Evolutionary conservation across 2,888 invertebrate genomes (phyloP).

Genomic region (Xanthorhoe designata): DNA sequence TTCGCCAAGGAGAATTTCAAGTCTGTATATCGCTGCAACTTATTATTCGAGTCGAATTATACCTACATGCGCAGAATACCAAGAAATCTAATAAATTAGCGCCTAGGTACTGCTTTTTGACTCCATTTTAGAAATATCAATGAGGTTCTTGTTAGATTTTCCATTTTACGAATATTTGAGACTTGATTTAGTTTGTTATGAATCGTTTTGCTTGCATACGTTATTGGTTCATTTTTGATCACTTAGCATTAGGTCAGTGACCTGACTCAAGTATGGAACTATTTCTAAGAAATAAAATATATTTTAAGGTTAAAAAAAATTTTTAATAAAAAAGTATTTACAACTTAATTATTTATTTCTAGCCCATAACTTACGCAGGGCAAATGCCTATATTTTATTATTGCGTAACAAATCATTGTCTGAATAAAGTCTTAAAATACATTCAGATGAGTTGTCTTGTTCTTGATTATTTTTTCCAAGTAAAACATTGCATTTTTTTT

Average conservation of each 20-base stretch:
- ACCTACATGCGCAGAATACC: conserved; percentile 7
- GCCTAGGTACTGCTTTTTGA: conserved; percentile 1
- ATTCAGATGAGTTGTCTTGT: not conserved
- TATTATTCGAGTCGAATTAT: not conserved
- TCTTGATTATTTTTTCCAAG: not conserved
- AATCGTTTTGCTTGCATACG: not conserved
- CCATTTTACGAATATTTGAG: not conserved
- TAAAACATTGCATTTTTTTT: not conserved
- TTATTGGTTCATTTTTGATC: not conserved
- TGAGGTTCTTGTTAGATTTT: not conserved
- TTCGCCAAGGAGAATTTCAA: not conserved
- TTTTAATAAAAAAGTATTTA: too few species aligned
- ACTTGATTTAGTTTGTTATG: not conserved
- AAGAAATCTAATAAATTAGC: conserved; percentile 13
- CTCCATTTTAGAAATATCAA: not conserved
- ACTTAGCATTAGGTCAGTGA: not conserved
- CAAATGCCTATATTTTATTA: too few species aligned
- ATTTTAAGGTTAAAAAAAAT: too few species aligned
- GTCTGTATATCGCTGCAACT: not conserved
- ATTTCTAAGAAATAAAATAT: too few species aligned
- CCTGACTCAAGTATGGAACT: too few species aligned
- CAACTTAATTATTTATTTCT: too few species aligned
- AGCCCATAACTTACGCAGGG: too few species aligned
- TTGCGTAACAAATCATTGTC: too few species aligned
- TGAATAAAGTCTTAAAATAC: too few species aligned